These are phyloP conservation scores for Oryzias melastigma DNA, from an alignment of 2,113 vertebrate genomes.

Conservation along the genomic window DNA sequence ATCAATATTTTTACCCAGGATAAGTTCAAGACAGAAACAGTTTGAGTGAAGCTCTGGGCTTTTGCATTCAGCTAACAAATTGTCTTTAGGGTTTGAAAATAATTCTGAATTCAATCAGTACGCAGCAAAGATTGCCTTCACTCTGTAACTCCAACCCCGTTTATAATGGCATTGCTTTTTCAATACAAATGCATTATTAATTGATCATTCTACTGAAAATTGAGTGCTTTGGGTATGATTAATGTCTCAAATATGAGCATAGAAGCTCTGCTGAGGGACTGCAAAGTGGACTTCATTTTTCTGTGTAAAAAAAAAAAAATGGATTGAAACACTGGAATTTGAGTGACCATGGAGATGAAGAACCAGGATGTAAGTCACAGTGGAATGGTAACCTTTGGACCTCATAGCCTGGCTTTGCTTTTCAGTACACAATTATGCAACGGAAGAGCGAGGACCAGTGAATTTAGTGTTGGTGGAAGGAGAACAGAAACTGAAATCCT, in stretches of 20 bases:
- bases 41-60: slow-evolving; percentile 17
- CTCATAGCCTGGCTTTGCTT: slow-evolving; percentile 21
- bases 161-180: slow-evolving; percentile 45
- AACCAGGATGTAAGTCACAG: slow-evolving; percentile 63
- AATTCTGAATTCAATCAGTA: slow-evolving; percentile 39
- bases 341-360: slow-evolving; percentile 67
- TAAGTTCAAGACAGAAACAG: slow-evolving; percentile 12
- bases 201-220: slow-evolving; percentile 25
- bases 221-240: slow-evolving; percentile 39
- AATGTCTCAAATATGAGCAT: slow-evolving; percentile 32
- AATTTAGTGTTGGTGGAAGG: slow-evolving; percentile 23
- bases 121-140: slow-evolving; percentile 33
- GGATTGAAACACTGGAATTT: slow-evolving; percentile 46
- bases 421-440: slow-evolving; percentile 54
- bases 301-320: slow-evolving; percentile 19
- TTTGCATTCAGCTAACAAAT: slow-evolving; percentile 21
- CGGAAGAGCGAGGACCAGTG: slow-evolving; percentile 43
- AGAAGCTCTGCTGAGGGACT: slow-evolving; percentile 31
- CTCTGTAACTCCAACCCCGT: slow-evolving; percentile 9
- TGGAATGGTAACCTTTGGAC: slow-evolving; percentile 63
- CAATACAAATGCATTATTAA: slow-evolving; percentile 51
- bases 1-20: background rate
- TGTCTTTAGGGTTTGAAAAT: slow-evolving; percentile 29
- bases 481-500: slow-evolving; percentile 23
- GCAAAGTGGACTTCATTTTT: slow-evolving; percentile 45